Evolutionary conservation across 35 echinoderm and acorn worm species (phyloP), one percentile per base, ranked within the genome.

Genomic region (Apostichopus californicus): DNA sequence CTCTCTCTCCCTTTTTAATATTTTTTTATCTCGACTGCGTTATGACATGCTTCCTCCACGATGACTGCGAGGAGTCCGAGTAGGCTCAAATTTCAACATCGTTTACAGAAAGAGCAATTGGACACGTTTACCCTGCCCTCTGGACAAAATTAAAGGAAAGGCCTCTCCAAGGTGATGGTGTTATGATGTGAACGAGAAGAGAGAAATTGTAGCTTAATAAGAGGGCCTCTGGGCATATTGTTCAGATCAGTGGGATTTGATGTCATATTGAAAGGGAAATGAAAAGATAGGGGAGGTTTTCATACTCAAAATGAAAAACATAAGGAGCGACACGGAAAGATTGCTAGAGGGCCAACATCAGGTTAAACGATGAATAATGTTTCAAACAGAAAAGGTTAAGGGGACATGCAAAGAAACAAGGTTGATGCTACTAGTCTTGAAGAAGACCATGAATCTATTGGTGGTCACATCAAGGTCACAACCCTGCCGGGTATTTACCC

Each of bases 261-360:
- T 85, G 57, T 85, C 57, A 85, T 85, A 85, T 85, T 85, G 81
- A 85, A 85, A 85, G 81, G 81, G 81, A 85, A 85, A 85, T 85
- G 55, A 85, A 85, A 46, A 85, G 55, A 85, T 85, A n/a, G 81
- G 81, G 13, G n/a, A 46, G 34, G 0, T 63, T 85, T 56, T 58
- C 57, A 85, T 83, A 57, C 46, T 54, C 80, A 83, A 55, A 46
- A 83, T 85, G 81, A 55, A 23, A 57, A 85, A 25, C 81, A 85
- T 21, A 20, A 85, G 81, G 81, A 59, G 21, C 7, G 5, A 75
- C 64, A 11, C n/a, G 26, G 21, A 20, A 58, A 85, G 57, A 85
- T 85, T 85, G 81, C 57, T 52, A 55, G 17, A 85, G 58, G 81
- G 81, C 81, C 81, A 85, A 85, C 80, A 22, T 58, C 17, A 85